Percentiles rank a stretch among this genome's conserved stretches.
phyloP scores from a whole-genome alignment of 2,888 invertebrate species.

The Eupithecia abbreviata region DNA sequence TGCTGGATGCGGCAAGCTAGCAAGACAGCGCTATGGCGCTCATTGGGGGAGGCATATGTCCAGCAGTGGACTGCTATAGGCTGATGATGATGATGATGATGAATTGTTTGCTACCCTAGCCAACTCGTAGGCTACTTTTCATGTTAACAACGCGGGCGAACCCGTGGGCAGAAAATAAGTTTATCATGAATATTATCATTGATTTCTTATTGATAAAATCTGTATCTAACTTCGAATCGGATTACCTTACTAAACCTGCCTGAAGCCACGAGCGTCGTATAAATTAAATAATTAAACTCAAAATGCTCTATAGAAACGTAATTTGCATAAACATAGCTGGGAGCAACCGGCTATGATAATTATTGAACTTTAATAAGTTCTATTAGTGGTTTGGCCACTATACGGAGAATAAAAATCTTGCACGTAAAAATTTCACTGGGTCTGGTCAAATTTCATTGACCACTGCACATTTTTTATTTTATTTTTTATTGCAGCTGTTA shows the following conservation, averaged over 20 bases:
- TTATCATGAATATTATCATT: neutral
- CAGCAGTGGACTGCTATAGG: too few relatives aligned
- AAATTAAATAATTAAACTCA: slow-evolving; percentile 65
- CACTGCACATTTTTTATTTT: too few relatives aligned
- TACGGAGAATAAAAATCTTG: neutral
- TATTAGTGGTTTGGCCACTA: slow-evolving; percentile 43
- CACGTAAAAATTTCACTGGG: neutral
- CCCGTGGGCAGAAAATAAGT: too few relatives aligned
- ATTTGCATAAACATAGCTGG: slow-evolving; percentile 68
- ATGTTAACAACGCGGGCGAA: too few relatives aligned
- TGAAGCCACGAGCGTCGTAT: slow-evolving; percentile 48
- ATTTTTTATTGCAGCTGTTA: too few relatives aligned
- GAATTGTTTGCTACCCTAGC: too few relatives aligned
- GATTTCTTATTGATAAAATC: slow-evolving; percentile 1
- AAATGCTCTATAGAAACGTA: slow-evolving; percentile 60
- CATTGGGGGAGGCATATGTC: too few relatives aligned
- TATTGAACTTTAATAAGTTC: slow-evolving; percentile 50
- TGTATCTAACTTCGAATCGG: slow-evolving; percentile 1
- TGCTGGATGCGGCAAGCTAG: too few relatives aligned
- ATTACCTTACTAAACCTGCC: slow-evolving; percentile 19
- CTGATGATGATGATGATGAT: too few relatives aligned
- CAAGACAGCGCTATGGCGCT: too few relatives aligned
- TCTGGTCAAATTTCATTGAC: too few relatives aligned
- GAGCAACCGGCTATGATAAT: slow-evolving; percentile 70
- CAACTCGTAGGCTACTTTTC: too few relatives aligned